Percentiles rank a stretch among this genome's conserved stretches.
These are phyloP conservation scores for Sturmia bella DNA, from an alignment of 2,888 invertebrate species.

Conservation along the genomic window DNA sequence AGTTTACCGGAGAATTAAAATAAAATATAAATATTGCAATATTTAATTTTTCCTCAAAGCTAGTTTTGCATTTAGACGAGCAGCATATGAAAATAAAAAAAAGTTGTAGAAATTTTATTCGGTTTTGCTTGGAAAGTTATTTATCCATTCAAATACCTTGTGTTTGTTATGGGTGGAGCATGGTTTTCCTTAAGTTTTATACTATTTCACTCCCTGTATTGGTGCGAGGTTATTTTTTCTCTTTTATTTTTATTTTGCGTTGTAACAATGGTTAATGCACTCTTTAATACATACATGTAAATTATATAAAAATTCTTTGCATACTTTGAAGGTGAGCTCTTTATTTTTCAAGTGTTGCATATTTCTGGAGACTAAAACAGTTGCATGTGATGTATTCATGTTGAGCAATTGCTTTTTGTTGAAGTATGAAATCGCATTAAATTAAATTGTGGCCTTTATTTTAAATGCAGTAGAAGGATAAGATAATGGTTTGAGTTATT, in stretches of 20 bases:
- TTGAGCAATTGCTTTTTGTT: slow-evolving; percentile 44
- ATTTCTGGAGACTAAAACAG: slow-evolving; percentile 54
- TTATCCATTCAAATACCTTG: too few species aligned
- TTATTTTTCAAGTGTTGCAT: slow-evolving; percentile 69
- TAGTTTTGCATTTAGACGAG: slow-evolving; percentile 30
- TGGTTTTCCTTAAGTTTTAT: neutral
- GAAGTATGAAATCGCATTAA: slow-evolving; percentile 57
- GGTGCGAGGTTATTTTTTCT: neutral
- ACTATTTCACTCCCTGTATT: neutral
- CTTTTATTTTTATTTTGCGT: slow-evolving; percentile 16
- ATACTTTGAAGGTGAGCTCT: slow-evolving; percentile 70
- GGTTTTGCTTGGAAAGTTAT: too few species aligned
- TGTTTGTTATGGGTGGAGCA: too few species aligned
- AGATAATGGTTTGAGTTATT: too few species aligned
- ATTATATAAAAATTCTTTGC: slow-evolving; percentile 67
- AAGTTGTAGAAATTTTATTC: too few species aligned
- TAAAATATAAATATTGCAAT: slow-evolving; percentile 44
- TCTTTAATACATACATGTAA: slow-evolving; percentile 33
- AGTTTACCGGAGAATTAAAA: slow-evolving; percentile 25
- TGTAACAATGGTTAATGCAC: slow-evolving; percentile 37
- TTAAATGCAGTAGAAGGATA: slow-evolving; percentile 1
- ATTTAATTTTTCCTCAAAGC: neutral
- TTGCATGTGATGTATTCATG: slow-evolving; percentile 48
- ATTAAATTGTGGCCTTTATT: slow-evolving; percentile 62
- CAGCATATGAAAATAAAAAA: neutral